phyloP scores from a whole-genome alignment of 2,113 vertebrate genomes.

The Tenebrosternarchus preto region DNA sequence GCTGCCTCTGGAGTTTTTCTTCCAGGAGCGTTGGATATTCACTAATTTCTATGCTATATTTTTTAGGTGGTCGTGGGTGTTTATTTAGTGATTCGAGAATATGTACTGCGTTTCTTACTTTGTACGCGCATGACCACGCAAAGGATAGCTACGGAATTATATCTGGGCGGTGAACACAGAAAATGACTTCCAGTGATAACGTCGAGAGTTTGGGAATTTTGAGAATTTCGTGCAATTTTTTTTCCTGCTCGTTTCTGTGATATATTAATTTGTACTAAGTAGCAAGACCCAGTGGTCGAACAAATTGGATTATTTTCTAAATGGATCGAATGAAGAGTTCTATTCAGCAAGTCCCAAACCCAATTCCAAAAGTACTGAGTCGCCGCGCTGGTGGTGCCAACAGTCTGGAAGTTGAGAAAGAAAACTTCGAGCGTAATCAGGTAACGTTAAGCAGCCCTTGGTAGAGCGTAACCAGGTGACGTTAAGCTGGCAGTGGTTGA shows the following conservation, averaged over 20 bases:
- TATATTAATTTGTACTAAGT: background rate
- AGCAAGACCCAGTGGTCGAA: background rate
- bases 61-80: background rate
- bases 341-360: slow-evolving; percentile 87
- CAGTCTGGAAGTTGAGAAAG: slow-evolving; percentile 81
- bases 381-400: slow-evolving; percentile 79
- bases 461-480: background rate
- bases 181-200: slow-evolving; percentile 60
- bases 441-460: slow-evolving; percentile 60
- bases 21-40: background rate
- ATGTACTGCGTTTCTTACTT: slow-evolving; percentile 4
- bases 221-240: slow-evolving; percentile 51
- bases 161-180: slow-evolving; percentile 61
- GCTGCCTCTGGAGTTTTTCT: background rate
- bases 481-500: background rate
- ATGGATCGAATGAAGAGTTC: slow-evolving; percentile 89
- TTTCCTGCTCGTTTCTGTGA: slow-evolving; percentile 38
- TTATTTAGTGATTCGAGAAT: slow-evolving; percentile 42
- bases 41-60: background rate
- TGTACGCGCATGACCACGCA: slow-evolving; percentile 3
- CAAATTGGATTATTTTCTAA: slow-evolving; percentile 41
- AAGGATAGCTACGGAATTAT: background rate
- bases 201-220: slow-evolving; percentile 59
- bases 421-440: slow-evolving; percentile 87
- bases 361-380: slow-evolving; percentile 84